Percentiles rank a stretch among this genome's conserved stretches.
These are phyloP conservation scores for Drosophila yooni DNA, from an alignment of 2,888 invertebrate species.

Conservation along the genomic window DNA sequence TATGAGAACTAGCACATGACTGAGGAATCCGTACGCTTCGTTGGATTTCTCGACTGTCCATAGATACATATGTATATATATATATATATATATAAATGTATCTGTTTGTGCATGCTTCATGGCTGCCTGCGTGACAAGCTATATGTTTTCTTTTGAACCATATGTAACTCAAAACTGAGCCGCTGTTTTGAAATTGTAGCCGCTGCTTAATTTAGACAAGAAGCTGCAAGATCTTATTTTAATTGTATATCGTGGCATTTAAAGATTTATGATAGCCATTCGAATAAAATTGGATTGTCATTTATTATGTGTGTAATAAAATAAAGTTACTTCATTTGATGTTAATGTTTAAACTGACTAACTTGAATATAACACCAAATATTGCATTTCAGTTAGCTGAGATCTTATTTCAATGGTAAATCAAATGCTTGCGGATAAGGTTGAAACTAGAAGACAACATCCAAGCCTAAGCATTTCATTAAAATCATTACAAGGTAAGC, in stretches of 20 bases:
- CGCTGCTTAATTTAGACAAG: conserved; percentile 2
- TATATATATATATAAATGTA: conserved; percentile 9
- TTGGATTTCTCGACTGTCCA: conserved; percentile 11
- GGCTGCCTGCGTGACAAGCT: conserved; percentile 36
- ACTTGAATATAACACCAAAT: background rate
- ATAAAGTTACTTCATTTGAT: background rate
- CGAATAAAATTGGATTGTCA: background rate
- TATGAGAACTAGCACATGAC: conserved; percentile 54
- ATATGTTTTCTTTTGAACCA: conserved; percentile 14
- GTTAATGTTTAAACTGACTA: background rate
- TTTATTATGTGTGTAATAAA: background rate
- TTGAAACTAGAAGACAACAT: background rate
- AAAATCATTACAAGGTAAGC: background rate
- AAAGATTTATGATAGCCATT: background rate
- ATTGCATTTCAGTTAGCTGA: background rate
- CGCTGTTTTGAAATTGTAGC: conserved; percentile 14
- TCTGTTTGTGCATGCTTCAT: conserved; percentile 19
- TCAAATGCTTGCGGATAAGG: background rate
- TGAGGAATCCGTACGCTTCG: conserved; percentile 38
- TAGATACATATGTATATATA: no score
- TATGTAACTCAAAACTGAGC: conserved; percentile 35
- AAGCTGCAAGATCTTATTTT: conserved; percentile 23
- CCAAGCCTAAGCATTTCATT: background rate
- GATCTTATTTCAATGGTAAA: background rate
- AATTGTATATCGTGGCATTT: background rate